A percentile compares a stretch with the other conserved stretches of the same genome.
Evolutionary conservation across 2,797 vertebrate species (phyloP).

Genomic region (Heteromormyrus szaboi): DNA sequence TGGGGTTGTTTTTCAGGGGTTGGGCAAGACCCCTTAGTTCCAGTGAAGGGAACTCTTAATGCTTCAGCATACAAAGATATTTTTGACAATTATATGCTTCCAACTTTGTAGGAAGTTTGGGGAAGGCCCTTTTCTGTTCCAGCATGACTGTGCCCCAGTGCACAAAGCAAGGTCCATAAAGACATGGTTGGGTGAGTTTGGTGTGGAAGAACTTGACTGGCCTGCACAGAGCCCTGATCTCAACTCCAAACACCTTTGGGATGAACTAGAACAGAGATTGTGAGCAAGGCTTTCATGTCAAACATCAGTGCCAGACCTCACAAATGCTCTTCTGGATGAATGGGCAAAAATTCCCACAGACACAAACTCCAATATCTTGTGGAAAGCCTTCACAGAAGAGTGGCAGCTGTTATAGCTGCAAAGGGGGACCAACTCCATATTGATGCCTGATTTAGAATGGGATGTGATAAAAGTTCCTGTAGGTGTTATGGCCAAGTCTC

Average conservation of each 20-base stretch:
- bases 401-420: not conserved
- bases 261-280: not conserved
- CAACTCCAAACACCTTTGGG: not conserved
- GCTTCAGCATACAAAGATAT: not conserved
- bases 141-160: not conserved
- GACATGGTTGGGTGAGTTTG: not conserved
- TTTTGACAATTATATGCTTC: not conserved
- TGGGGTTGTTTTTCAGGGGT: not conserved
- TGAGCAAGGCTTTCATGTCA: not conserved
- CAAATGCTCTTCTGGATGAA: not conserved
- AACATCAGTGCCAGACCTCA: not conserved
- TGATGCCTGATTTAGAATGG: not conserved
- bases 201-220: not conserved
- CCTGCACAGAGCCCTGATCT: not conserved
- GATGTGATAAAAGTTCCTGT: not conserved
- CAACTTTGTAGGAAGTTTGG: not conserved
- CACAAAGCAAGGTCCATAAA: not conserved
- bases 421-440: not conserved
- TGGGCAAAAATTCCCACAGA: not conserved
- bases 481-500: not conserved
- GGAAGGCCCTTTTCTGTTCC: not conserved
- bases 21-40: not conserved
- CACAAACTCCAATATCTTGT: not conserved
- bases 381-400: not conserved
- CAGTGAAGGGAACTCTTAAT: not conserved